Percentiles rank a stretch among this genome's conserved stretches.
Evolutionary conservation across 1,140 invertebrate genomes (phyloP).

Genomic region (Condylostylus longicornis): DNA sequence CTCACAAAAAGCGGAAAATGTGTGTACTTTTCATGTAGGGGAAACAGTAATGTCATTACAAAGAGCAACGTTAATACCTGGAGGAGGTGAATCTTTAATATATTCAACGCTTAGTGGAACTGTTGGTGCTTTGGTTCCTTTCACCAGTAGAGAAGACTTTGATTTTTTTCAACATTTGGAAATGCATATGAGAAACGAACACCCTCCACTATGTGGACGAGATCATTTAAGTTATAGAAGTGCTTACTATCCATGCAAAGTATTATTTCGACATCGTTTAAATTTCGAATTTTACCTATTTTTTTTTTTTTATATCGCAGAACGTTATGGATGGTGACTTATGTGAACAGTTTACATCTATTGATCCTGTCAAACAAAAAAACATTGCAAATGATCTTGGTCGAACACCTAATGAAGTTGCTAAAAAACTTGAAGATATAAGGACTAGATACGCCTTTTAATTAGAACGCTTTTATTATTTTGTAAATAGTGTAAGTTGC

Average conservation of each 20-base stretch:
- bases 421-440: slow-evolving; percentile 89
- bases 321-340: slow-evolving; percentile 98
- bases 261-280: slow-evolving; percentile 29
- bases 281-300: slow-evolving; percentile 1
- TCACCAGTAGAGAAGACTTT: slow-evolving; percentile 95
- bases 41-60: slow-evolving; percentile 83
- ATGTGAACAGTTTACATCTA: slow-evolving; percentile 96
- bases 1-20: slow-evolving; percentile 90
- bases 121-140: slow-evolving; percentile 91
- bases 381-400: slow-evolving; percentile 89
- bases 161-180: slow-evolving; percentile 99
- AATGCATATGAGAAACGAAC: slow-evolving; percentile 98
- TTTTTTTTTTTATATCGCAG: slow-evolving; percentile 35
- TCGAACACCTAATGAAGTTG: slow-evolving; percentile 87
- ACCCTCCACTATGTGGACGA: slow-evolving; percentile 87
- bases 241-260: slow-evolving; percentile 96
- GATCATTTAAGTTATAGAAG: slow-evolving; percentile 96
- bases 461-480: no score
- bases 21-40: slow-evolving; percentile 89
- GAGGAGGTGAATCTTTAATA: slow-evolving; percentile 87
- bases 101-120: slow-evolving; percentile 93
- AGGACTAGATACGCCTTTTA: slow-evolving; percentile 90
- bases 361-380: slow-evolving; percentile 88
- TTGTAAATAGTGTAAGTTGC: no score
- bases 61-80: slow-evolving; percentile 92